Percentiles rank a stretch among this genome's conserved stretches.
Evolutionary conservation across 2,113 vertebrate genomes (phyloP).

Genomic region (Blennius ocellaris): DNA sequence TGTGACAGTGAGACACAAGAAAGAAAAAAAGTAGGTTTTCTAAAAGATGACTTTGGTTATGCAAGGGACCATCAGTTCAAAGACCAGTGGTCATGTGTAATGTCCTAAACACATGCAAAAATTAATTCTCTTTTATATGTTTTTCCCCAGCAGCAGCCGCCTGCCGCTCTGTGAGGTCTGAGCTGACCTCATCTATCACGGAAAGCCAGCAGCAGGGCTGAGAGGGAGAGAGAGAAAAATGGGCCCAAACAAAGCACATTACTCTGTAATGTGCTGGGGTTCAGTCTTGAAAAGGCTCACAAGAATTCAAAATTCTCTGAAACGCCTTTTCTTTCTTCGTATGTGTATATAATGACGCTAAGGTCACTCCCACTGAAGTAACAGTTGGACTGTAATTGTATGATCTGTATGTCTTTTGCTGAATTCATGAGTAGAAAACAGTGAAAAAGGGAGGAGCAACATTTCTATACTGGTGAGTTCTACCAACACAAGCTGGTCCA

Average conservation of each 20-base stretch:
- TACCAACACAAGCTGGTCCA: too few relatives aligned
- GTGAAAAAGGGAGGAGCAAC: neutral
- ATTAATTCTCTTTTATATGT: conserved; percentile 6
- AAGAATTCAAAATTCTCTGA: neutral
- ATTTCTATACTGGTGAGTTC: too few relatives aligned
- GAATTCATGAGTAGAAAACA: neutral
- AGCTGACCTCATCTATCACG: conserved; percentile 31
- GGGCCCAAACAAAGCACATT: neutral
- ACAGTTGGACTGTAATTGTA: conserved; percentile 40
- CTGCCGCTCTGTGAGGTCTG: conserved; percentile 35
- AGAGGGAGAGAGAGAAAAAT: neutral
- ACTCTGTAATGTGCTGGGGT: conserved; percentile 7
- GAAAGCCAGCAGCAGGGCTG: neutral
- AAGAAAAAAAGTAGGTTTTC: conserved; percentile 5
- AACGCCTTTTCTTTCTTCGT: neutral
- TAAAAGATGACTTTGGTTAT: conserved; percentile 29
- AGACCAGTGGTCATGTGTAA: neutral
- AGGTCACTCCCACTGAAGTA: conserved; percentile 25
- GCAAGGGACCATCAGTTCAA: conserved; percentile 19
- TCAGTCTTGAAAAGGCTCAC: neutral
- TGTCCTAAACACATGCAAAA: neutral
- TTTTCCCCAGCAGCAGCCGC: conserved; percentile 13
- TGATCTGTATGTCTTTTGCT: neutral
- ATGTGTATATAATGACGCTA: neutral
- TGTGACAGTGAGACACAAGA: conserved; percentile 18